Evolutionary conservation across 2,113 vertebrate species (phyloP).

Genomic region (Baryphthengus martii): DNA sequence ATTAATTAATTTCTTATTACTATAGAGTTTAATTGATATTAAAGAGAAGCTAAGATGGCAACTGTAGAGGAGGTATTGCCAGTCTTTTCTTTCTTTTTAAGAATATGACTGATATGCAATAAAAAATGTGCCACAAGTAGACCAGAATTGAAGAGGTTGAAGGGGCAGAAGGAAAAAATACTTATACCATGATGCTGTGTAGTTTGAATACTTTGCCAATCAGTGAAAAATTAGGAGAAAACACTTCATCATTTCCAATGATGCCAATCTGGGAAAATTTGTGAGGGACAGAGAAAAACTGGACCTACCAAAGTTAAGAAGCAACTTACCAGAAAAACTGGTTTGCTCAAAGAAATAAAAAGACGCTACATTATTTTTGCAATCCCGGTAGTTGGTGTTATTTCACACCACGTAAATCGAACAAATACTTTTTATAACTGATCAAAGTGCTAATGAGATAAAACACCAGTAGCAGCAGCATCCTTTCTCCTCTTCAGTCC

Average conservation of each 20-base stretch:
- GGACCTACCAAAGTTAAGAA: background rate
- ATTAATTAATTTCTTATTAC: background rate
- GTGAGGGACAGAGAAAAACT: background rate
- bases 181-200: background rate
- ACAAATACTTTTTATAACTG: background rate
- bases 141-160: background rate
- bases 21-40: background rate
- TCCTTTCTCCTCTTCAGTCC: background rate
- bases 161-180: background rate
- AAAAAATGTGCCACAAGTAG: background rate
- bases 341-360: background rate
- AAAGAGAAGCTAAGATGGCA: background rate
- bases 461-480: background rate
- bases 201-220: background rate
- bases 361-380: background rate
- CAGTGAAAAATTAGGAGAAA: background rate
- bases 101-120: background rate
- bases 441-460: background rate
- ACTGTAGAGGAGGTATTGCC: background rate
- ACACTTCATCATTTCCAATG: background rate
- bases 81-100: background rate
- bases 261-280: background rate
- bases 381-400: background rate
- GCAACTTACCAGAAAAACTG: background rate
- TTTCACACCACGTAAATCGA: background rate